Percentiles rank a stretch among this genome's conserved stretches.
Evolutionary conservation across 2,113 vertebrate genomes (phyloP).

Genomic region (Poeciliopsis turrubarensis): DNA sequence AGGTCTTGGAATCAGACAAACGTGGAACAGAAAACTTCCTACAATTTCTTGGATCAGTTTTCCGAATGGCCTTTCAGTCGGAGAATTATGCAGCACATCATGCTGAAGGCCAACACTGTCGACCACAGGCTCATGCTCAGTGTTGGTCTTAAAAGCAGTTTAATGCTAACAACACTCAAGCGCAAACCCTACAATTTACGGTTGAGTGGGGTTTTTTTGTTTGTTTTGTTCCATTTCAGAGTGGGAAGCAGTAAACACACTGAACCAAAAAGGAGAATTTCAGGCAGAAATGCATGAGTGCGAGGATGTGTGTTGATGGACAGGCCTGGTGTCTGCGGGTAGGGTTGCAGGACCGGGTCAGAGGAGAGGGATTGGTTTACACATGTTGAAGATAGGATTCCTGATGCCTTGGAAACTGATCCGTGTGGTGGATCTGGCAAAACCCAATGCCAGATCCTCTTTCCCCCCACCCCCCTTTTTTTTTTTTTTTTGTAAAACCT

Average conservation of each 20-base stretch:
- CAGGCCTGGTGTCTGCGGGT: slow-evolving; percentile 31
- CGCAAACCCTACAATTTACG: slow-evolving; percentile 39
- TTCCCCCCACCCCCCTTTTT: neutral
- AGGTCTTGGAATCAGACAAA: neutral
- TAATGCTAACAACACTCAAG: slow-evolving; percentile 27
- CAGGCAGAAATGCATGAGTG: neutral
- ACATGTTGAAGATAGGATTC: slow-evolving; percentile 50
- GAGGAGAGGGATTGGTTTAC: slow-evolving; percentile 58
- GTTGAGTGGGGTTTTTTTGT: slow-evolving; percentile 7
- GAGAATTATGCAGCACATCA: slow-evolving; percentile 36
- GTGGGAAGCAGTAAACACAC: slow-evolving; percentile 25
- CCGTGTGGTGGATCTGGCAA: slow-evolving; percentile 22
- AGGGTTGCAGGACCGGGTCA: slow-evolving; percentile 51
- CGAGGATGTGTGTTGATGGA: slow-evolving; percentile 15
- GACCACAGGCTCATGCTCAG: slow-evolving; percentile 46
- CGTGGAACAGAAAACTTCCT: slow-evolving; percentile 37
- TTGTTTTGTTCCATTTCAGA: slow-evolving; percentile 9
- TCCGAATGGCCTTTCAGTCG: slow-evolving; percentile 45
- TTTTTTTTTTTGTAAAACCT: neutral
- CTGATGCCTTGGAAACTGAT: slow-evolving; percentile 50
- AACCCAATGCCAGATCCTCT: slow-evolving; percentile 37
- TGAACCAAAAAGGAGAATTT: neutral
- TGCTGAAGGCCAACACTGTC: slow-evolving; percentile 2
- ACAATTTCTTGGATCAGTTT: slow-evolving; percentile 36
- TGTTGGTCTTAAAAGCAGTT: slow-evolving; percentile 32